Conservation (phyloP, 92 coral and sea anemone genomes). For the Zoanthus sociatus region DNA sequence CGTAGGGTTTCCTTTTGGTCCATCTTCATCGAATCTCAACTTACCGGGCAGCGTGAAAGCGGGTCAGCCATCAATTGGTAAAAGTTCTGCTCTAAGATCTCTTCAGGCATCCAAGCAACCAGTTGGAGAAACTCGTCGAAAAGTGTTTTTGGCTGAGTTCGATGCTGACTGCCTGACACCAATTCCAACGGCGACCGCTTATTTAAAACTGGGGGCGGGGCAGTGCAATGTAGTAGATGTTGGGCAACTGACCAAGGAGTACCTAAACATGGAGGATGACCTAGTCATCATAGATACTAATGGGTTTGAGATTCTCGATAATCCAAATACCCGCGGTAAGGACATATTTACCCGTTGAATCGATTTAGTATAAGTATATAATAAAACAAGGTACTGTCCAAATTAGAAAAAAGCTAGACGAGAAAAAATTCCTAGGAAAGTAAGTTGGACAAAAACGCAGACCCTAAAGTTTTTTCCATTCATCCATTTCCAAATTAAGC, state of each 20-base stretch:
- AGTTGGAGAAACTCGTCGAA: slow-evolving; percentile 23
- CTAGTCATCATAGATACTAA: slow-evolving; percentile 30
- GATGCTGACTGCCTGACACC: slow-evolving; percentile 14
- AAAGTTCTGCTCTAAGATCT: not conserved
- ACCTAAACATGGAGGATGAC: slow-evolving; percentile 36
- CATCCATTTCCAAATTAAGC: no score
- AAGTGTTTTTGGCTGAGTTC: slow-evolving; percentile 36
- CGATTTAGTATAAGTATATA: not conserved
- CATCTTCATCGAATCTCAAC: not conserved
- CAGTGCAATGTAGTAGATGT: slow-evolving; percentile 29
- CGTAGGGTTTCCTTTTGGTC: not conserved
- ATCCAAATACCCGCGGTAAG: slow-evolving; percentile 44
- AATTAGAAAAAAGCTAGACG: not conserved
- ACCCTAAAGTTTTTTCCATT: no score
- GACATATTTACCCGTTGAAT: not conserved
- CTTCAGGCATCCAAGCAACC: slow-evolving; percentile 2
- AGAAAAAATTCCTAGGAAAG: not conserved
- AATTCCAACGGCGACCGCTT: slow-evolving; percentile 37
- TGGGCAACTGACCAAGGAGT: slow-evolving; percentile 23
- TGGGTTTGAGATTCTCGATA: slow-evolving; percentile 46
- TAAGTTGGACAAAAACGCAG: no score
- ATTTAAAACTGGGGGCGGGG: slow-evolving; percentile 33
- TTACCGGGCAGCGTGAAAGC: no score
- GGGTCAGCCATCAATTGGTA: no score
- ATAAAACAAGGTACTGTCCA: not conserved